phyloP scores from a whole-genome alignment of 2,113 vertebrate species.

The Tamias sibiricus region DNA sequence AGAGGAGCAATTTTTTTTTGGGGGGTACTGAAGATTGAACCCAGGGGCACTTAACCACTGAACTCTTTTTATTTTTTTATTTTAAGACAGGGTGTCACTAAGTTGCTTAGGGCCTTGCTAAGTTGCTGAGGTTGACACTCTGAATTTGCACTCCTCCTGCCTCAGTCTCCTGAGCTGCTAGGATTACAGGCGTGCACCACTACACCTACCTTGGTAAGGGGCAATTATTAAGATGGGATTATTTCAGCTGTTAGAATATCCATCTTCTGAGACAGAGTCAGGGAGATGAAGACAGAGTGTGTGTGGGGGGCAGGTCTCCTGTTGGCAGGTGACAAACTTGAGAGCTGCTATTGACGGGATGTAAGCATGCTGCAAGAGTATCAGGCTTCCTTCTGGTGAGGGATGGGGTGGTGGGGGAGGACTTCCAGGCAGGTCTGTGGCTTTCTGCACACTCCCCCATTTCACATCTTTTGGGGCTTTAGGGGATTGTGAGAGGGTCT shows the following conservation, averaged over 20 bases:
- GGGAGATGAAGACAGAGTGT: not conserved
- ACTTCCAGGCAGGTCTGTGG: not conserved
- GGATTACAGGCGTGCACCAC: too few relatives aligned
- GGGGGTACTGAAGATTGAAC: too few relatives aligned
- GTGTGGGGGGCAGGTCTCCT: not conserved
- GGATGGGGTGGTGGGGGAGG: not conserved
- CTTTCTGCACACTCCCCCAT: not conserved
- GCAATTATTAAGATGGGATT: not conserved
- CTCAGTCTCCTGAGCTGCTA: too few relatives aligned
- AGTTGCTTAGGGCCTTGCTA: too few relatives aligned
- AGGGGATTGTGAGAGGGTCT: not conserved
- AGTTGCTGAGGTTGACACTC: too few relatives aligned
- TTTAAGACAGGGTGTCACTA: too few relatives aligned
- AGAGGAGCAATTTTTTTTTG: too few relatives aligned
- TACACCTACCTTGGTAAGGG: not conserved
- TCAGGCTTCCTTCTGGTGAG: not conserved
- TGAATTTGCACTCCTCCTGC: too few relatives aligned
- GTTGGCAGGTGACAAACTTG: not conserved
- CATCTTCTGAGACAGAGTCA: not conserved
- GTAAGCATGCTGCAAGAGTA: not conserved
- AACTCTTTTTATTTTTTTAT: too few relatives aligned
- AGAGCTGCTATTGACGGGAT: not conserved
- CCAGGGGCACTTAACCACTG: too few relatives aligned
- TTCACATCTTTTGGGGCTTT: not conserved
- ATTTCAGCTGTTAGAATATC: not conserved